Base-by-base conservation (phyloP, 2,888 invertebrate species). In the Agonopterix heracliana region DNA sequence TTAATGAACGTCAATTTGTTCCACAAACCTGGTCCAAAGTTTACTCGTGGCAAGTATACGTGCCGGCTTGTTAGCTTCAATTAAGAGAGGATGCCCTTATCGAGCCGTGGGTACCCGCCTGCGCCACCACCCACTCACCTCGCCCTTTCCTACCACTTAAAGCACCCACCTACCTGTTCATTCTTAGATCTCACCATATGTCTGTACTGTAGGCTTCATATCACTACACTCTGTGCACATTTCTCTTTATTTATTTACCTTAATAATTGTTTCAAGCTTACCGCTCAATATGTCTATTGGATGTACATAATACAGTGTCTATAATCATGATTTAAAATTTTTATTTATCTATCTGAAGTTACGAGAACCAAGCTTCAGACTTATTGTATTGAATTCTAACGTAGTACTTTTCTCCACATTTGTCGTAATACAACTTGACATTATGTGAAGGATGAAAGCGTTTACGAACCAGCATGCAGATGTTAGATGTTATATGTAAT, bases 31-130 rank as follows among this genome's bases (percentile, higher is more conserved):
- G 63, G 63, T 69, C 65, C 73, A 64, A 71, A 72, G 61, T 65
- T 69, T 66, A 67, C 62, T 68, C 71, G 71, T 72, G 78, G 74
- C 73, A 74, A 76, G 59, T 73, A 64, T 69, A 72, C 66, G 74
- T 73, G 67, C 72, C 71, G 71, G 82, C 81, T 85, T 83, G 61
- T 71, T 71, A 77, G 81, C 81, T 83, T 82, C 64, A 73, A 64
- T 70, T 69, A 68, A 68, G 62, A 73, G 66, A 71, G 64, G 68
- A 73, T 73, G 73, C 78, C 78, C 76, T 70, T 66, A 79, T 81
- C 85, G 85, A 84, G 84, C 84, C 84, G 85, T 90, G 91, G 91
- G 90, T 85, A 83, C 85, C 79, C 89, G 71, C 74, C 73, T 73
- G 68, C 68, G 69, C 74, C 67, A 62, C 66, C 71, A 66, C 75